Evolutionary conservation across 1,140 invertebrate species (phyloP), one percentile per base, ranked within the genome.

Genomic region (Drosophila paulistorum): DNA sequence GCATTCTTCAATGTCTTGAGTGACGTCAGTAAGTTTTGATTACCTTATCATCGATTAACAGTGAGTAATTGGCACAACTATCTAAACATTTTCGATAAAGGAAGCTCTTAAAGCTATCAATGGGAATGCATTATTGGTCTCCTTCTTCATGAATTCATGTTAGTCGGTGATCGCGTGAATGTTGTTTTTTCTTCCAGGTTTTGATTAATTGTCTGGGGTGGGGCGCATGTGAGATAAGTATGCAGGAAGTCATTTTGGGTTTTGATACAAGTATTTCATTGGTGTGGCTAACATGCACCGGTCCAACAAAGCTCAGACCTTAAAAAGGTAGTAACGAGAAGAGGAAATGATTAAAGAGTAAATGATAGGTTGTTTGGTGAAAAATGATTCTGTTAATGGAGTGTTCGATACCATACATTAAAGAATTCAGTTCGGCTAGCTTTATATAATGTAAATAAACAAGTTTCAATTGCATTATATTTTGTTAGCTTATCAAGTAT

Each of bases 141-240:
- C 14, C 35, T 59, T 20, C 57, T 33, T 41, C 59, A 51, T 14
- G n/a, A 26, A 37, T 41, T 6, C 7, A 26, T 41, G 41, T 57
- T 35, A 26, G 26, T 42, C 54, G 70, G 55, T 55, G 58, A 84
- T 84, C 81, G 81, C 81, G 77, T 84, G 81, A 74, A 84, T 77
- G 68, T 69, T 41, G 4, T 5, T 55, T 59, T 39, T 48, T 68
- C 69, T 77, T 80, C 65, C 67, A 71, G 64, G 33, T 79, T 70
- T 39, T 71, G 58, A 74, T 81, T 80, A 78, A 37, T 86, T 85
- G 78, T 82, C 78, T 85, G 81, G 81, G 86, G 78, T 59, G 75
- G 68, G 45, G 81, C 60, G 64, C 55, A 42, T 17, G 39, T 14
- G 26, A 45, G 58, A 65, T 69, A 81, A 82, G 71, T 76, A 86